Conservation (phyloP, 2,113 vertebrate genomes). For the Psilopogon haemacephalus region DNA sequence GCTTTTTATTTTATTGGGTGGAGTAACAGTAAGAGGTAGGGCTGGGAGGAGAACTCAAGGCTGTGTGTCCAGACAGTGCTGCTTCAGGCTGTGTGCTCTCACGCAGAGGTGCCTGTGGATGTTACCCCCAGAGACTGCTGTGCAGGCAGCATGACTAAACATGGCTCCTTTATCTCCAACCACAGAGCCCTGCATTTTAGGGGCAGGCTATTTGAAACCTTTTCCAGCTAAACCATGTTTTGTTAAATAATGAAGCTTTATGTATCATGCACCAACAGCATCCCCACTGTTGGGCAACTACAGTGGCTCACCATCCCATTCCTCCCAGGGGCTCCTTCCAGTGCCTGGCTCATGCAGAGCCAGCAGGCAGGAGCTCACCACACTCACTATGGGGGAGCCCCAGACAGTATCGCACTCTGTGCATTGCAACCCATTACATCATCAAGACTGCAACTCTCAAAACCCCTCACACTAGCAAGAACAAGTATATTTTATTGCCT, state of each 20-base stretch:
- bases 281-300: rapidly evolving
- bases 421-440: not conserved
- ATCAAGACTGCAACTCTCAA: not conserved
- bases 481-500: not conserved
- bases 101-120: not conserved
- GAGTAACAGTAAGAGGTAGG: not conserved
- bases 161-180: not conserved
- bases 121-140: rapidly evolving
- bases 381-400: rapidly evolving
- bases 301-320: not conserved
- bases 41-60: not conserved
- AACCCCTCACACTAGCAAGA: not conserved
- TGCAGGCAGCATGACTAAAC: not conserved
- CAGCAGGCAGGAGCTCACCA: not conserved
- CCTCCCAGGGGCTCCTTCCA: not conserved
- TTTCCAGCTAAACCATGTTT: not conserved
- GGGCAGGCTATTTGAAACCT: not conserved
- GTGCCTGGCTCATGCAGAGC: rapidly evolving
- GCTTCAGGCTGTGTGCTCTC: not conserved
- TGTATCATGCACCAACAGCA: not conserved
- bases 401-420: rapidly evolving
- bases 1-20: not conserved
- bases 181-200: not conserved
- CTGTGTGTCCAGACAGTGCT: not conserved
- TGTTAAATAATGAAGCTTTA: not conserved